Evolutionary conservation across 2,113 vertebrate genomes (phyloP).

Genomic region (Corvus moneduloides): DNA sequence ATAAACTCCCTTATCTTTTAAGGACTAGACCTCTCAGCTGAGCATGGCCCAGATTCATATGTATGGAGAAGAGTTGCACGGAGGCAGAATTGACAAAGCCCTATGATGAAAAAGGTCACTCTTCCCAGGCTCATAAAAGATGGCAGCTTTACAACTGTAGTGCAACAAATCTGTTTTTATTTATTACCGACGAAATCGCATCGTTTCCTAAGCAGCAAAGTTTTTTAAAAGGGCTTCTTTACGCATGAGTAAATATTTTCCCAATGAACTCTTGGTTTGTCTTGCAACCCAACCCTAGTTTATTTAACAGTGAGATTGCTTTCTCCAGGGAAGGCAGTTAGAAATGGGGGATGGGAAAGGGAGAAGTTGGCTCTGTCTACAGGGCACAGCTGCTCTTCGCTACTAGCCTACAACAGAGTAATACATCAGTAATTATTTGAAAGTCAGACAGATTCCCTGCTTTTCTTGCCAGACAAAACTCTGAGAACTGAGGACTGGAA

Average conservation of each 20-base stretch:
- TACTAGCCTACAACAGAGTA: constrained; percentile 22
- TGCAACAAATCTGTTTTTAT: constrained; percentile 7
- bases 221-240: neutral
- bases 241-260: constrained; percentile 23
- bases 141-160: constrained; percentile 14
- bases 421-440: constrained; percentile 56
- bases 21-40: neutral
- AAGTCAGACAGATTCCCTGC: constrained; percentile 57
- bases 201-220: neutral
- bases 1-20: neutral
- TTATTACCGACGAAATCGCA: neutral
- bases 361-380: constrained; percentile 24
- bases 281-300: constrained; percentile 26
- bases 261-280: constrained; percentile 11
- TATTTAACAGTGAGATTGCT: constrained; percentile 9
- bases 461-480: constrained; percentile 63
- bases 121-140: constrained; percentile 22
- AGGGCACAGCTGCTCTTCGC: constrained; percentile 45
- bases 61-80: neutral
- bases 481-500: constrained; percentile 38
- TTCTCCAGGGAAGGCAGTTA: constrained; percentile 8
- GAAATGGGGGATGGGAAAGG: constrained; percentile 18
- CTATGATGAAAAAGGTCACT: neutral
- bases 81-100: neutral
- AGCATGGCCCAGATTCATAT: neutral